Evolutionary conservation across 2,888 invertebrate species (phyloP).

Genomic region (Prenolepis imparis): DNA sequence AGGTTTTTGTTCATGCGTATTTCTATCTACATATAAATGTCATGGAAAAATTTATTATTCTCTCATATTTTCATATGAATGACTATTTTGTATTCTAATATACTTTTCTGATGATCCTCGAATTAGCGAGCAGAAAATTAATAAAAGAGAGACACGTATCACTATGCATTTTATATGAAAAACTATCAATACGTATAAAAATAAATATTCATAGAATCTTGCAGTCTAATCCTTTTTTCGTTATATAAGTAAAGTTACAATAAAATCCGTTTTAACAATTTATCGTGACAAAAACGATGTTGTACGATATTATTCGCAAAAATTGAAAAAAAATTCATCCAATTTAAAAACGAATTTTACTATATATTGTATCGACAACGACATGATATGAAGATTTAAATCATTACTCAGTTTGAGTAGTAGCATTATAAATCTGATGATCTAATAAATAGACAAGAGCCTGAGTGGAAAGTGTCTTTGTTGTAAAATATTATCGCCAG

Average conservation of each 20-base stretch:
- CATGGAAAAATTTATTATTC: conserved; percentile 42
- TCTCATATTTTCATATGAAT: conserved; percentile 13
- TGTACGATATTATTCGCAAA: not conserved
- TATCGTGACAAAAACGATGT: not conserved
- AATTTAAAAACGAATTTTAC: not conserved
- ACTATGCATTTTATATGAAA: conserved; percentile 20
- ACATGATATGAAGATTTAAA: not conserved
- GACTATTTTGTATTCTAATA: conserved; percentile 18
- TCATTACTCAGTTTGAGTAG: not conserved
- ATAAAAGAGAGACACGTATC: not conserved
- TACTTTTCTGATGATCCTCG: conserved; percentile 26
- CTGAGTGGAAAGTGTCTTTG: conserved; percentile 66
- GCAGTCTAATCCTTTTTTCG: not conserved
- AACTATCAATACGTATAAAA: conserved; percentile 16
- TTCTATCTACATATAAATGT: conserved; percentile 26
- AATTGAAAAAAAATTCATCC: not conserved
- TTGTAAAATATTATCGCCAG: conserved; percentile 66
- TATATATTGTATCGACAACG: not conserved
- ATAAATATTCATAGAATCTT: not conserved
- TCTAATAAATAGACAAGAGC: conserved; percentile 56
- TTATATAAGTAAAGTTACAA: not conserved
- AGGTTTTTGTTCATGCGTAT: conserved; percentile 13
- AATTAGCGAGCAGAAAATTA: not conserved
- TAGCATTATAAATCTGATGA: conserved; percentile 47
- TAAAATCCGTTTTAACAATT: not conserved